These are phyloP conservation scores for Philereme vetulata DNA, from an alignment of 2,888 invertebrate species.

Conservation along the genomic window DNA sequence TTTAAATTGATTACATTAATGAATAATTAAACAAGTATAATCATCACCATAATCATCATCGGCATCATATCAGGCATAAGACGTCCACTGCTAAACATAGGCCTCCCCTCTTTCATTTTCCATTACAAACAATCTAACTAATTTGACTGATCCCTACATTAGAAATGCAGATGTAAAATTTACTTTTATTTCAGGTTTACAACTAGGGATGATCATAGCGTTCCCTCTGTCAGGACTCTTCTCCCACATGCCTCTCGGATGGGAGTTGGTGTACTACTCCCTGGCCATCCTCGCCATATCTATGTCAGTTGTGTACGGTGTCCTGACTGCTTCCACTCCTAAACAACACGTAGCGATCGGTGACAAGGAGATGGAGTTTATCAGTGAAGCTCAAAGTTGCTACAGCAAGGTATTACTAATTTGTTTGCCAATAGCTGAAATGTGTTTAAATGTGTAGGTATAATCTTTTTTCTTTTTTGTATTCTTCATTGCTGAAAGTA, in stretches of 20 bases:
- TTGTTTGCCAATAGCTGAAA: too few species aligned
- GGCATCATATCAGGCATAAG: too few species aligned
- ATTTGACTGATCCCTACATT: too few species aligned
- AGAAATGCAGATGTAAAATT: too few species aligned
- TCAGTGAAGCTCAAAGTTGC: constrained; percentile 54
- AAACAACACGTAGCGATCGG: constrained; percentile 65
- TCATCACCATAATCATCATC: too few species aligned
- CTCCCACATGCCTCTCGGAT: constrained; percentile 56
- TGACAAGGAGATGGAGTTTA: constrained; percentile 67
- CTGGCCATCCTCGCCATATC: constrained; percentile 64
- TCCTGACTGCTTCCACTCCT: constrained; percentile 65
- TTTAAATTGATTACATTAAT: too few species aligned
- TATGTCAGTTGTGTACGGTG: constrained; percentile 57
- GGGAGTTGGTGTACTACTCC: constrained; percentile 71
- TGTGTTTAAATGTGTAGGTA: background rate
- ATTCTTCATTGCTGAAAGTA: too few species aligned
- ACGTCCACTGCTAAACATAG: too few species aligned
- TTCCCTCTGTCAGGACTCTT: constrained; percentile 59
- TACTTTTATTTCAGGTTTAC: constrained; percentile 46
- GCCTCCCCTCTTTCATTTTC: too few species aligned
- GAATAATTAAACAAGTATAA: too few species aligned
- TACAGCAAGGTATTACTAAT: constrained; percentile 46
- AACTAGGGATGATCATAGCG: constrained; percentile 61
- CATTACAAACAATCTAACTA: too few species aligned
- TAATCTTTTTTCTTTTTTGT: background rate